phyloP scores from a whole-genome alignment of 2,797 vertebrate genomes.

The Myotis pilosus region DNA sequence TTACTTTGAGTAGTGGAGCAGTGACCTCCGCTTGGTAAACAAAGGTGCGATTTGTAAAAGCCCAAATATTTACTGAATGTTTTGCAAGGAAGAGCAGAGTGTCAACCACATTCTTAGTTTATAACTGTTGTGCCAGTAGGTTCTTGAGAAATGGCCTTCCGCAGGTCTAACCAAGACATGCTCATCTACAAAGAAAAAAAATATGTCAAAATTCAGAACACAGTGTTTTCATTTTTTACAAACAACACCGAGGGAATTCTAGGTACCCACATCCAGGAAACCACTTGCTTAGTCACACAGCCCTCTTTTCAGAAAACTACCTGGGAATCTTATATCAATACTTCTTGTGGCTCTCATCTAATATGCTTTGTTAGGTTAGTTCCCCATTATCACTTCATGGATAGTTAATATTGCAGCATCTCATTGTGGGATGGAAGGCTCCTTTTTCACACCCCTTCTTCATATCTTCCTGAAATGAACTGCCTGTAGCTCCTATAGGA shows the following conservation, averaged over 20 bases:
- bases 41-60: slow-evolving; percentile 75
- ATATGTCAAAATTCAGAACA: slow-evolving; percentile 32
- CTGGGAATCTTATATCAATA: neutral
- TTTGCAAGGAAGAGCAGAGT: slow-evolving; percentile 82
- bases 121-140: neutral
- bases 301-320: neutral
- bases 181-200: slow-evolving; percentile 23
- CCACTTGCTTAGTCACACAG: neutral
- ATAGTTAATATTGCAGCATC: neutral
- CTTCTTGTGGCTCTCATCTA: neutral
- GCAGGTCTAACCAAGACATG: slow-evolving; percentile 32
- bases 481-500: neutral
- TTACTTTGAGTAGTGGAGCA: slow-evolving; percentile 81
- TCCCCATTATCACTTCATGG: neutral
- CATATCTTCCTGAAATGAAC: neutral
- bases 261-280: slow-evolving; percentile 32
- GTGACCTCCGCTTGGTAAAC: slow-evolving; percentile 83
- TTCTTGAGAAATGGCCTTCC: slow-evolving; percentile 23
- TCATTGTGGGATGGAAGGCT: neutral
- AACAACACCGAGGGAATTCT: slow-evolving; percentile 41
- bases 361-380: neutral
- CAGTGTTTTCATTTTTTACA: slow-evolving; percentile 18
- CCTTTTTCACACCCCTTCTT: neutral
- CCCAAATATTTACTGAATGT: slow-evolving; percentile 86
- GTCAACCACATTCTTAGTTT: slow-evolving; percentile 46